These are phyloP conservation scores for Sebastes itinus DNA, from an alignment of 2,797 vertebrate genomes.

Conservation along the genomic window DNA sequence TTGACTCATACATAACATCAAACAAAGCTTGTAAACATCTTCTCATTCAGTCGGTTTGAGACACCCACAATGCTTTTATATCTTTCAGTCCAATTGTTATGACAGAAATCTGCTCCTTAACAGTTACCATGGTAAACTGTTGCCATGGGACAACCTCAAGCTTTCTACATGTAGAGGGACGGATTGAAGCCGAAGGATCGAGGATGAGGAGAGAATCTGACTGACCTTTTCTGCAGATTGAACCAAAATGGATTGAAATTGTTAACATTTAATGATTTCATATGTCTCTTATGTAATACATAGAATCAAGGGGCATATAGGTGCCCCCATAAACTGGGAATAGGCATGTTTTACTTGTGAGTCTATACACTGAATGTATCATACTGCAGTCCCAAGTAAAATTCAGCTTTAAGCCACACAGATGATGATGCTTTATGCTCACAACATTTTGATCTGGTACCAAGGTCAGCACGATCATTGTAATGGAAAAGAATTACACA, in stretches of 20 bases:
- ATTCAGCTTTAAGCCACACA: background rate
- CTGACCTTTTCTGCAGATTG: background rate
- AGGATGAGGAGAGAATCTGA: background rate
- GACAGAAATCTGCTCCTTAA: slow-evolving; percentile 50
- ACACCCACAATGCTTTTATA: slow-evolving; percentile 46
- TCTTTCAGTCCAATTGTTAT: slow-evolving; percentile 36
- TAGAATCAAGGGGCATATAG: background rate
- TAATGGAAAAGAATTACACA: background rate
- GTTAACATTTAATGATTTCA: background rate
- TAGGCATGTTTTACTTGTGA: background rate
- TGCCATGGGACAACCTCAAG: slow-evolving; percentile 37
- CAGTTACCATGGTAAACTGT: slow-evolving; percentile 71
- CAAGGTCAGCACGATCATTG: background rate
- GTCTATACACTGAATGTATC: background rate
- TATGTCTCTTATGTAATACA: background rate
- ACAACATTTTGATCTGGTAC: background rate
- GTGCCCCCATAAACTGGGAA: background rate
- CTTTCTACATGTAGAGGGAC: slow-evolving; percentile 15
- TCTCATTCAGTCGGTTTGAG: slow-evolving; percentile 39
- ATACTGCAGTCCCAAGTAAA: background rate
- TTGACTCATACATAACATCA: slow-evolving; percentile 44
- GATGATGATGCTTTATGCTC: background rate
- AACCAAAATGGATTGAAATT: background rate
- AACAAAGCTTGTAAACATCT: slow-evolving; percentile 38
- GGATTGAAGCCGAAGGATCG: slow-evolving; percentile 6